These are phyloP conservation scores for Aphidius gifuensis DNA, from an alignment of 1,140 invertebrate genomes.

Conservation along the genomic window DNA sequence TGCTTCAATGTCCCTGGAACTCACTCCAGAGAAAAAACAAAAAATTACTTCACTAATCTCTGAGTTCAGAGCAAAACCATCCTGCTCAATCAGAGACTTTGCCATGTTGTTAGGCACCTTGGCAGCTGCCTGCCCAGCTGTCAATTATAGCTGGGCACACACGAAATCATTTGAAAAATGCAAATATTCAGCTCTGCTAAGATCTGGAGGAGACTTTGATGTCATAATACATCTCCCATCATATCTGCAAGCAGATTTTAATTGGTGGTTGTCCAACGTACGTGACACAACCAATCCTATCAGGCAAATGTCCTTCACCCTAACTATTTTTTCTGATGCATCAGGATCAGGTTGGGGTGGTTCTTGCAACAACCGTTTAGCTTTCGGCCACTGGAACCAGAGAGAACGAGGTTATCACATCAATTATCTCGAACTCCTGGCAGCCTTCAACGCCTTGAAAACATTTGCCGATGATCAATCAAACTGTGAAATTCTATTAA, in stretches of 20 bases:
- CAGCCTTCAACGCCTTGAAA: constrained; percentile 19
- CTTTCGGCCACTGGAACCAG: constrained; percentile 22
- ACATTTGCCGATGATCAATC: constrained; percentile 18
- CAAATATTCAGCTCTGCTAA: constrained; percentile 24
- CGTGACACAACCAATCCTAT: not conserved
- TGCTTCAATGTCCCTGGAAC: constrained; percentile 12
- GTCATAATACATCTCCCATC: constrained; percentile 8
- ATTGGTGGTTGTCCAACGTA: constrained; percentile 21
- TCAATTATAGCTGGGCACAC: constrained; percentile 30
- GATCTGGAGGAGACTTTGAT: constrained; percentile 22
- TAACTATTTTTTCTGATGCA: constrained; percentile 36
- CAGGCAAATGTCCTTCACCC: not conserved
- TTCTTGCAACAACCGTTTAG: constrained; percentile 10
- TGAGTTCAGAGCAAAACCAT: no score
- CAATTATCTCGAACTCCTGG: constrained; percentile 23
- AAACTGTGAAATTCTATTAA: constrained; percentile 22
- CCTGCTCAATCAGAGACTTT: constrained; percentile 31
- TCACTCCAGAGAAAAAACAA: constrained; percentile 27
- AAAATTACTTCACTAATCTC: constrained; percentile 5
- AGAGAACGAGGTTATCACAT: constrained; percentile 23
- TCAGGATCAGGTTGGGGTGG: constrained; percentile 36
- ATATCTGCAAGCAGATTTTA: constrained; percentile 9
- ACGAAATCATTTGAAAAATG: constrained; percentile 29
- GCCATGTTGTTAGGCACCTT: constrained; percentile 29
- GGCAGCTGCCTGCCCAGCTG: constrained; percentile 28